These are phyloP conservation scores for Melanotaenia duboulayi DNA, from an alignment of 2,113 vertebrate species.

Conservation along the genomic window DNA sequence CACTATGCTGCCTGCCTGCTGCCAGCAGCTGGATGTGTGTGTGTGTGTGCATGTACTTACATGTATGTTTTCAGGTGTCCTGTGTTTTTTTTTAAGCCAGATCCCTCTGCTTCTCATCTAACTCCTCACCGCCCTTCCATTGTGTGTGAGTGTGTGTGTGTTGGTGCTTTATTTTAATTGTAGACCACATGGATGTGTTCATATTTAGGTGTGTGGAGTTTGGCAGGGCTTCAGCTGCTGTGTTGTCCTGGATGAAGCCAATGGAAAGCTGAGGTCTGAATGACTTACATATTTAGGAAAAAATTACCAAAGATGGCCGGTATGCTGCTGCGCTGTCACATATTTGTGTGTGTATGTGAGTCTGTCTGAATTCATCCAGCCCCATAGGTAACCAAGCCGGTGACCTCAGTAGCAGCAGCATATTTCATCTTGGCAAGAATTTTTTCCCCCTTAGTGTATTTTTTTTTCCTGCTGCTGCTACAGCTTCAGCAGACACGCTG, in stretches of 20 bases:
- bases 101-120: neutral
- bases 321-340: constrained; percentile 61
- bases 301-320: constrained; percentile 63
- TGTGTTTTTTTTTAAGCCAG: constrained; percentile 38
- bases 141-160: constrained; percentile 18
- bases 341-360: constrained; percentile 19
- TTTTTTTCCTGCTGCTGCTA: constrained; percentile 44
- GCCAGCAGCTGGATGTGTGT: constrained; percentile 57
- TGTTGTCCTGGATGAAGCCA: constrained; percentile 53
- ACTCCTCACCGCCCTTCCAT: constrained; percentile 12
- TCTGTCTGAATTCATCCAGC: constrained; percentile 28
- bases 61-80: constrained; percentile 66
- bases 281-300: constrained; percentile 76
- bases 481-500: constrained; percentile 39
- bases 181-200: neutral
- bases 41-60: constrained; percentile 15
- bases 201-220: constrained; percentile 38
- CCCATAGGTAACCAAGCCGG: constrained; percentile 35
- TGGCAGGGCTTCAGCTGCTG: constrained; percentile 59
- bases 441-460: constrained; percentile 11
- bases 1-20: constrained; percentile 60
- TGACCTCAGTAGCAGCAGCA: constrained; percentile 37
- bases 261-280: constrained; percentile 76
- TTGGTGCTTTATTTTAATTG: constrained; percentile 2
- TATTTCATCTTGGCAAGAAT: constrained; percentile 50